These are phyloP conservation scores for Drosophila mayri DNA, from an alignment of 1,140 invertebrate genomes.

Conservation along the genomic window DNA sequence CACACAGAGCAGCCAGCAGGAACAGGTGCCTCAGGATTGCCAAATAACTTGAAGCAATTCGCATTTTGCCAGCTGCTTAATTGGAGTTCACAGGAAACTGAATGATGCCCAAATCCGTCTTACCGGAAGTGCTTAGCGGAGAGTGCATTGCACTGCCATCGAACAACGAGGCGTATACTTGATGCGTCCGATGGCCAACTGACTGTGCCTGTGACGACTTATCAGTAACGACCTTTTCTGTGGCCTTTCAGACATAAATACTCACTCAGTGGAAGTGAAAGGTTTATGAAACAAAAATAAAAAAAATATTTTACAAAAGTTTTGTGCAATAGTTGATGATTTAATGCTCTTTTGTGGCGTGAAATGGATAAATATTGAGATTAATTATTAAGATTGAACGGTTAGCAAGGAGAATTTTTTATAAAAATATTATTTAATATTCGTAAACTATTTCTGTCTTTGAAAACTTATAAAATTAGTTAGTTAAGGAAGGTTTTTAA, in stretches of 20 bases:
- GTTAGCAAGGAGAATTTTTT: too few relatives aligned
- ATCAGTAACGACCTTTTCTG: constrained; percentile 76
- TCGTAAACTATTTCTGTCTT: neutral
- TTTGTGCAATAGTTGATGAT: neutral
- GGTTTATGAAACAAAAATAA: constrained; percentile 31
- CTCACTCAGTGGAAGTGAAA: constrained; percentile 30
- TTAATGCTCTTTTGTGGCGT: neutral
- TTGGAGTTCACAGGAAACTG: constrained; percentile 41
- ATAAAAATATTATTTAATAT: neutral
- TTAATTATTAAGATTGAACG: too few relatives aligned
- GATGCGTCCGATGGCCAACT: constrained; percentile 10
- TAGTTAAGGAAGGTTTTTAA: neutral
- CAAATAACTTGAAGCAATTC: constrained; percentile 67
- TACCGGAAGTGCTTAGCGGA: constrained; percentile 49
- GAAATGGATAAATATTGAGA: neutral
- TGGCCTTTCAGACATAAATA: constrained; percentile 37
- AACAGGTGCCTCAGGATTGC: constrained; percentile 41
- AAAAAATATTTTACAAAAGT: constrained; percentile 41
- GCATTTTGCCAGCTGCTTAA: constrained; percentile 54
- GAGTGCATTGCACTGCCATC: constrained; percentile 54
- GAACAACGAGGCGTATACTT: constrained; percentile 33
- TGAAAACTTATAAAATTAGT: neutral
- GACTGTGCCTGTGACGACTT: constrained; percentile 43
- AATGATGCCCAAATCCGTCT: constrained; percentile 43
- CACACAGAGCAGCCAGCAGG: neutral